Percentiles rank a stretch among this genome's conserved stretches.
phyloP scores from a whole-genome alignment of 2,888 invertebrate genomes.

The Conops quadrifasciatus region DNA sequence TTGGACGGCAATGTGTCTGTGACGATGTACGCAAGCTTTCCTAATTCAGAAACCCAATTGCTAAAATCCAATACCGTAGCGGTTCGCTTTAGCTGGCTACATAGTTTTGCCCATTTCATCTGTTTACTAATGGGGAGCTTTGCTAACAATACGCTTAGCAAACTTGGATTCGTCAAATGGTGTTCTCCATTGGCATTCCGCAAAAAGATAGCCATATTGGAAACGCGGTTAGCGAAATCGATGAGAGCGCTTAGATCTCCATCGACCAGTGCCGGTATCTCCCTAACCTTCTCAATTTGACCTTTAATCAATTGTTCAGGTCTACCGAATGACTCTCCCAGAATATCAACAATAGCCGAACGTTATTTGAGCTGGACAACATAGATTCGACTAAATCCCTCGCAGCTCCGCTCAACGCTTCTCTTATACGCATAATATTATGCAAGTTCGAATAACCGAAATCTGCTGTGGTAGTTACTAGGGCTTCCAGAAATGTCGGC shows the following conservation, averaged over 20 bases:
- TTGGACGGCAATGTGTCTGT: too few relatives aligned
- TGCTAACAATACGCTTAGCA: constrained; percentile 36
- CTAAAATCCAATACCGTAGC: constrained; percentile 29
- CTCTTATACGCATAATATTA: constrained; percentile 31
- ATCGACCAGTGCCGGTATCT: constrained; percentile 10
- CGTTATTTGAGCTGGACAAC: constrained; percentile 28
- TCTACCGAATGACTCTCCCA: constrained; percentile 23
- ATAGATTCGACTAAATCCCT: constrained; percentile 32
- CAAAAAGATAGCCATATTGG: constrained; percentile 35
- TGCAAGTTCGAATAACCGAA: constrained; percentile 28
- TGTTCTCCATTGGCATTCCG: constrained; percentile 23
- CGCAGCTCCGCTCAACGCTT: constrained; percentile 24
- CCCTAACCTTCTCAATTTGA: constrained; percentile 29
- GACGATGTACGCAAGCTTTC: background rate
- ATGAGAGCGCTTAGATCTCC: constrained; percentile 18
- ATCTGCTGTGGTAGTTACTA: constrained; percentile 14
- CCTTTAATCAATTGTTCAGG: constrained; percentile 30
- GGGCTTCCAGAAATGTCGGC: constrained; percentile 33
- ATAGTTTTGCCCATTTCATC: constrained; percentile 34
- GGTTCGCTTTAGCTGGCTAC: constrained; percentile 5
- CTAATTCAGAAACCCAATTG: constrained; percentile 13
- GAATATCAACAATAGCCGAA: constrained; percentile 13
- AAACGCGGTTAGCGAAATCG: constrained; percentile 35
- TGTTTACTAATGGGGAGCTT: constrained; percentile 23
- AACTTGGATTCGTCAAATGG: constrained; percentile 37